A percentile compares a stretch with the other conserved stretches of the same genome.
phyloP scores from a whole-genome alignment of 2,888 invertebrate species.

The Neuroscelio doddi region DNA sequence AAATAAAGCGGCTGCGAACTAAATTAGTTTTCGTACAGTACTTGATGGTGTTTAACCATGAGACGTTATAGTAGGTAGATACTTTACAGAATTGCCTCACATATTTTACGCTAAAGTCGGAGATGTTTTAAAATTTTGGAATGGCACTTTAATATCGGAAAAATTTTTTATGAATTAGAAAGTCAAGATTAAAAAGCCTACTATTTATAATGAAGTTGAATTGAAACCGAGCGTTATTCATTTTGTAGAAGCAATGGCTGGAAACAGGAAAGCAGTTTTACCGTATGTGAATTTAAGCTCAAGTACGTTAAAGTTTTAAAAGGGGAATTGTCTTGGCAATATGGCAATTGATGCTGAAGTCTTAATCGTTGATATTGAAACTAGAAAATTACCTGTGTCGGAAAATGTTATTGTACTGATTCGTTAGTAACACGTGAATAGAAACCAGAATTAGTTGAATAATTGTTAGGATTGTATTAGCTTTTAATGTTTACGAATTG shows the following conservation, averaged over 20 bases:
- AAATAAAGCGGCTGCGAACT: not conserved
- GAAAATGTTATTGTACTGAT: not conserved
- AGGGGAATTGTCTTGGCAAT: not conserved
- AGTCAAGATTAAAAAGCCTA: not conserved
- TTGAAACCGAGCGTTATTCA: not conserved
- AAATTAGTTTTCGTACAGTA: not conserved
- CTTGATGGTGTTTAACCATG: not conserved
- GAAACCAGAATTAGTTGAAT: slow-evolving; percentile 10
- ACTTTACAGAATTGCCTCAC: not conserved
- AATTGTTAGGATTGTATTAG: slow-evolving; percentile 22
- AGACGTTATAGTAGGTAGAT: not conserved
- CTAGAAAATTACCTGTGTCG: not conserved
- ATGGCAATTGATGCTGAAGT: not conserved
- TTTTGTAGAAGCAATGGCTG: not conserved
- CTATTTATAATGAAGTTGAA: not conserved
- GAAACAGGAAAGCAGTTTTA: not conserved
- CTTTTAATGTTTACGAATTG: too few species aligned
- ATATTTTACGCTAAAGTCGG: not conserved
- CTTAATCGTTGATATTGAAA: not conserved
- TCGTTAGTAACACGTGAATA: not conserved
- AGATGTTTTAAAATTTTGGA: not conserved
- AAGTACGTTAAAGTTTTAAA: not conserved
- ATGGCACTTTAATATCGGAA: not conserved
- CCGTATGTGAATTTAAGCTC: not conserved
- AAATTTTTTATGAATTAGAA: not conserved